Evolutionary conservation across 2,888 invertebrate species (phyloP).

Genomic region (Epistrophella euchroma): DNA sequence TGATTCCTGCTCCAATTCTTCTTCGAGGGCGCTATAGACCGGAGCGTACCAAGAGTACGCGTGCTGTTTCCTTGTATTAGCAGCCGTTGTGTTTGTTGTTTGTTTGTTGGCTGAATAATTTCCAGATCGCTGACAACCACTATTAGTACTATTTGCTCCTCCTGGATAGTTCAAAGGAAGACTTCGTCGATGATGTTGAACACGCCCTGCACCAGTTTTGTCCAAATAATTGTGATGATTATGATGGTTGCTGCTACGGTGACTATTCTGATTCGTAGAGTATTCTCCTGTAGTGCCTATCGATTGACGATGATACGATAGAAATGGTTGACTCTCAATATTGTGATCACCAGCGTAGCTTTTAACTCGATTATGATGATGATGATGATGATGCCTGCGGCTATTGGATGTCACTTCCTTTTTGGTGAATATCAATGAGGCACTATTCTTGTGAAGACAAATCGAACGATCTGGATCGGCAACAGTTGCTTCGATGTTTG

Average conservation of each 20-base stretch:
- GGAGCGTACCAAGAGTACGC: constrained; percentile 84
- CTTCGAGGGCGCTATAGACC: constrained; percentile 83
- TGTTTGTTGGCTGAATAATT: constrained; percentile 55
- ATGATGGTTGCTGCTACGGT: constrained; percentile 41
- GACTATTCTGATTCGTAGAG: constrained; percentile 1
- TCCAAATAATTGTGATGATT: constrained; percentile 60
- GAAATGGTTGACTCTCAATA: constrained; percentile 61
- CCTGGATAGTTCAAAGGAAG: constrained; percentile 81
- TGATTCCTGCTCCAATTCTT: constrained; percentile 84
- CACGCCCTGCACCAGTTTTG: constrained; percentile 50
- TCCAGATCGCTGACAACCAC: constrained; percentile 34
- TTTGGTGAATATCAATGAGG: constrained; percentile 83
- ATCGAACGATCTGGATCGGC: constrained; percentile 81
- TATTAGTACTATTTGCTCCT: neutral
- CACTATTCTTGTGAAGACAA: constrained; percentile 82
- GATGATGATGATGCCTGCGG: constrained; percentile 45
- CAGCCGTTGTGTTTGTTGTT: constrained; percentile 78
- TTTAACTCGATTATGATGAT: constrained; percentile 53
- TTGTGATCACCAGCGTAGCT: constrained; percentile 57
- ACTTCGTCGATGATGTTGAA: constrained; percentile 81
- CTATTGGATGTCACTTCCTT: constrained; percentile 78
- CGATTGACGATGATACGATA: constrained; percentile 57
- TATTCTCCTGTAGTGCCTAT: constrained; percentile 56
- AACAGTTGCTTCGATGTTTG: constrained; percentile 81
- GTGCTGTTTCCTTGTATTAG: constrained; percentile 82